Evolutionary conservation across 1,140 invertebrate species (phyloP), one percentile per base, ranked within the genome.

Genomic region (Drosophila saltans): DNA sequence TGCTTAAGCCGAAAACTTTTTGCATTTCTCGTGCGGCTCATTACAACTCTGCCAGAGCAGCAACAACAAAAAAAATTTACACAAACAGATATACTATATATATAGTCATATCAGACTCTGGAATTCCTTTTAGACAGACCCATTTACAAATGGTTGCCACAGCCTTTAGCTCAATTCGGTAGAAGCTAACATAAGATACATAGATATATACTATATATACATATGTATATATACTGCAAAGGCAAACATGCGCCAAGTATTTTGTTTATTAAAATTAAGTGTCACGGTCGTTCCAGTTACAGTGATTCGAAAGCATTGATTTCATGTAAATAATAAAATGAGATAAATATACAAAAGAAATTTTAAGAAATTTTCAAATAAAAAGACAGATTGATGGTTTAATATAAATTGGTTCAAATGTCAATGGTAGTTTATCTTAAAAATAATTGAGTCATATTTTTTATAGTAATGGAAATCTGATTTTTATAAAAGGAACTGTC

Each of bases 191-290:
- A 43, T 43, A 36, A 39, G 8, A 59, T 59, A 10, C 2, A 10
- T 52, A 52, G 5, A 48, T 24, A n/a, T 8, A 52, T 52, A 8
- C 4, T 30, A 36, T 36, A 36, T 36, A 36, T 36, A 36, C 33
- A 36, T 36, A 36, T 36, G 6, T 36, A 36, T 36, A 36, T 36
- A 36, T 24, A 16, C 33, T 10, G 57, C 9, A 59, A 59, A 24
- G 33, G 16, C 16, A 59, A 59, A 59, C 76, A 80, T 80, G 69
- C 69, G 69, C 69, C 76, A 58, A 80, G 80, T 80, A 83, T 89
- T 88, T 89, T 83, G 83, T 88, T 88, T 88, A 88, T 88, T 88
- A 88, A 89, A 83, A 88, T 89, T 80, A 88, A 89, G 84, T 83
- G 80, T 75, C 68, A 67, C 61, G 73, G 80, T 67, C 75, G 68